A percentile compares a stretch with the other conserved stretches of the same genome.
These are phyloP conservation scores for Drosophila hamatofila DNA, from an alignment of 2,888 invertebrate genomes.

Conservation along the genomic window DNA sequence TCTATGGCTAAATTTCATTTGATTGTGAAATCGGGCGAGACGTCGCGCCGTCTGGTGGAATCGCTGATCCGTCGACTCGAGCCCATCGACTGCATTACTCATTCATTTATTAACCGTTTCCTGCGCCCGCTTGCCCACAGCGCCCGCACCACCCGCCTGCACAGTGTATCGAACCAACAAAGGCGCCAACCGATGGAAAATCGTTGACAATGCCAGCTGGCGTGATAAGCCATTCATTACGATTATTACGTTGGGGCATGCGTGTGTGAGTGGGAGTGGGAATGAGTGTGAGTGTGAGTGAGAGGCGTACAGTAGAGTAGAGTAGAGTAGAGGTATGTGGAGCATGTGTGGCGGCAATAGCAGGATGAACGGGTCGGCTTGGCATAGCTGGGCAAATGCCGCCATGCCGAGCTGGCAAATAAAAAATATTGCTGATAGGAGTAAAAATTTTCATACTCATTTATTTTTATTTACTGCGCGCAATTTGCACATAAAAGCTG, in stretches of 20 bases:
- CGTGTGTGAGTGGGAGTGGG: slow-evolving; percentile 17
- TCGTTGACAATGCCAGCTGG: slow-evolving; percentile 81
- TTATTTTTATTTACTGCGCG: slow-evolving; percentile 81
- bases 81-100: slow-evolving; percentile 65
- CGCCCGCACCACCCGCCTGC: background rate
- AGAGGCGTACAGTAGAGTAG: background rate
- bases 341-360: slow-evolving; percentile 32
- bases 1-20: slow-evolving; percentile 79
- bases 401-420: slow-evolving; percentile 60
- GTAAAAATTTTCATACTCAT: slow-evolving; percentile 82
- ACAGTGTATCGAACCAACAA: slow-evolving; percentile 74
- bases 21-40: slow-evolving; percentile 64
- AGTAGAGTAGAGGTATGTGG: slow-evolving; percentile 8
- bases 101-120: slow-evolving; percentile 79
- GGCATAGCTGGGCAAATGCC: slow-evolving; percentile 11
- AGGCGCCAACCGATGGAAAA: slow-evolving; percentile 67
- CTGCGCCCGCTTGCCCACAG: slow-evolving; percentile 35
- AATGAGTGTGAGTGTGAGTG: background rate
- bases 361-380: slow-evolving; percentile 35
- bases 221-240: slow-evolving; percentile 82
- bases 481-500: slow-evolving; percentile 77
- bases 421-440: slow-evolving; percentile 78
- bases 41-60: slow-evolving; percentile 40
- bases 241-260: slow-evolving; percentile 69
- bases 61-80: slow-evolving; percentile 36